Percentiles rank a stretch among this genome's conserved stretches.
Evolutionary conservation across 2,888 invertebrate genomes (phyloP).

Genomic region (Heliconius erato): DNA sequence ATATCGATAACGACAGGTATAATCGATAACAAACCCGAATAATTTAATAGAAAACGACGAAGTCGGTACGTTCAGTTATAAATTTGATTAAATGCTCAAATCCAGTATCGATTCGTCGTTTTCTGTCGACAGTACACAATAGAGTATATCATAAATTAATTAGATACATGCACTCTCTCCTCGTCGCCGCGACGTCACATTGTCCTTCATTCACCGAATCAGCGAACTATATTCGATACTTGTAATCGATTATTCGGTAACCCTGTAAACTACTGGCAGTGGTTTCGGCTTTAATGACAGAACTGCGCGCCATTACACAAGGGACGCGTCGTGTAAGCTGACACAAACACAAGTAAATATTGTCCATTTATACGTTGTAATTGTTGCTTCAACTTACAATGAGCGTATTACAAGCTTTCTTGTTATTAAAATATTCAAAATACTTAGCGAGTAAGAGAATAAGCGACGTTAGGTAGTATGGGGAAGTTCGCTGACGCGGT

Average conservation of each 20-base stretch:
- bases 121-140: conserved; percentile 66
- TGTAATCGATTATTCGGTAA: conserved; percentile 41
- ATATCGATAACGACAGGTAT: conserved; percentile 67
- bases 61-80: conserved; percentile 61
- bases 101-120: conserved; percentile 67
- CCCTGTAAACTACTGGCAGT: conserved; percentile 46
- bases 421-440: background rate
- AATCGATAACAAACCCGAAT: conserved; percentile 60
- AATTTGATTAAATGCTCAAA: conserved; percentile 69
- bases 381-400: background rate
- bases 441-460: background rate
- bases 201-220: conserved; percentile 56
- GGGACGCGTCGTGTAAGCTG: conserved; percentile 1
- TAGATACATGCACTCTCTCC: conserved; percentile 65
- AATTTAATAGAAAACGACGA: conserved; percentile 73
- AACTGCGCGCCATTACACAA: background rate
- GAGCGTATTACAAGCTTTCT: background rate
- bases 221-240: conserved; percentile 57
- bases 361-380: background rate
- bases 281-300: conserved; percentile 10
- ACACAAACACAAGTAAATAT: background rate
- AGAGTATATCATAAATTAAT: conserved; percentile 74
- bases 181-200: conserved; percentile 68
- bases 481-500: conserved; percentile 51
- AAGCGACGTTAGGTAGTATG: background rate